Conservation (phyloP, 2,797 vertebrate species). For the Hipposideros larvatus region DNA sequence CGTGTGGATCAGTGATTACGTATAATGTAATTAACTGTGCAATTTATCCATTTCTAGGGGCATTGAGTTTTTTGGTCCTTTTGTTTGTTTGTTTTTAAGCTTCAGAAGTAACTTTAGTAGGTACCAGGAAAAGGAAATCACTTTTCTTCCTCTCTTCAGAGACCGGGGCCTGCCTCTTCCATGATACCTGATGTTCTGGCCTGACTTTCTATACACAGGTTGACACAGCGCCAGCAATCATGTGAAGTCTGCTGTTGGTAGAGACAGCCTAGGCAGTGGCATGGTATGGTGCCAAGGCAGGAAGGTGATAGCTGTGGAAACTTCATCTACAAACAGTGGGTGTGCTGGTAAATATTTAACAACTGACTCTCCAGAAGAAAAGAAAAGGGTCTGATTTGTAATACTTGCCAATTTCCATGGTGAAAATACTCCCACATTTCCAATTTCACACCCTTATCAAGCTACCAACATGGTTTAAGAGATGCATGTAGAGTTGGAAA, state of each 20-base stretch:
- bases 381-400: conserved; percentile 4
- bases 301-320: conserved; percentile 11
- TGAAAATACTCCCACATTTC: not conserved
- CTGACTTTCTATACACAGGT: not conserved
- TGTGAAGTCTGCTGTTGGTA: conserved; percentile 16
- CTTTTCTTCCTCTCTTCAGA: not conserved
- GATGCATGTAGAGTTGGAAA: not conserved
- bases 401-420: not conserved
- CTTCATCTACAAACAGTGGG: not conserved
- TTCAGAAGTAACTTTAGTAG: conserved; percentile 10
- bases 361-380: conserved; percentile 9
- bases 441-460: conserved; percentile 20
- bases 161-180: not conserved
- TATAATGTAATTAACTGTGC: not conserved
- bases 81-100: not conserved
- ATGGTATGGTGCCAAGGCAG: not conserved
- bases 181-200: not conserved
- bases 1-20: not conserved
- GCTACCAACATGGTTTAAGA: not conserved
- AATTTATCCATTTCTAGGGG: conserved; percentile 3
- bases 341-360: conserved; percentile 33
- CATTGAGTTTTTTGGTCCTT: not conserved
- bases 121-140: not conserved
- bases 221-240: not conserved
- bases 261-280: not conserved